Conservation (phyloP, 2,888 invertebrate genomes). For the Drosophila nigricruria region DNA sequence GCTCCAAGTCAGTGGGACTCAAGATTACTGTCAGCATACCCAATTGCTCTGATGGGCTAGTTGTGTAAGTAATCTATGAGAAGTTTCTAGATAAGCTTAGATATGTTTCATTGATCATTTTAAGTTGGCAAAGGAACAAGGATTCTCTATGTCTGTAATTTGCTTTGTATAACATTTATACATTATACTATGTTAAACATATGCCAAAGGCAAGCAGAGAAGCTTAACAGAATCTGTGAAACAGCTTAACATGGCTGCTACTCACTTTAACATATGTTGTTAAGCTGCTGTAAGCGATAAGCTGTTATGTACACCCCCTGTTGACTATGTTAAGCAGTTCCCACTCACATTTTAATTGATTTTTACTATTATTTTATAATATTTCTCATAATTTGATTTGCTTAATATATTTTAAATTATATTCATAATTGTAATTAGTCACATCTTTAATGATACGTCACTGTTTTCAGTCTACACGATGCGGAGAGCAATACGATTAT, state of each 20-base stretch:
- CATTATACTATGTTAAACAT: too few relatives aligned
- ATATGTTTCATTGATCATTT: neutral
- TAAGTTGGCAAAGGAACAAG: neutral
- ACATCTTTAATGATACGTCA: neutral
- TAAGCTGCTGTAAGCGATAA: neutral
- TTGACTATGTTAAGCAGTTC: neutral
- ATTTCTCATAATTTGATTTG: neutral
- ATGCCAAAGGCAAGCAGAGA: too few relatives aligned
- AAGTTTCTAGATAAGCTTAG: too few relatives aligned
- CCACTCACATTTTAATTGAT: neutral
- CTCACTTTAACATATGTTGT: neutral
- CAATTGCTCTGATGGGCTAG: constrained; percentile 95
- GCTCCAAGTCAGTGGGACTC: constrained; percentile 89
- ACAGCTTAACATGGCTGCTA: too few relatives aligned
- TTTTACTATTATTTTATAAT: neutral
- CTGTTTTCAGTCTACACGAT: constrained; percentile 90
- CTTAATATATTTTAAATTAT: neutral
- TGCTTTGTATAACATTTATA: too few relatives aligned
- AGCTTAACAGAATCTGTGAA: too few relatives aligned
- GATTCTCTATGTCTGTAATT: too few relatives aligned
- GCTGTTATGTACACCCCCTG: neutral
- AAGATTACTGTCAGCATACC: constrained; percentile 97
- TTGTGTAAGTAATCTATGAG: constrained; percentile 93
- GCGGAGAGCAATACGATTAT: constrained; percentile 91
- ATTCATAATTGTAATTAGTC: neutral